Evolutionary conservation across 2,888 invertebrate species (phyloP).

Genomic region (Caenorhabditis sp.): DNA sequence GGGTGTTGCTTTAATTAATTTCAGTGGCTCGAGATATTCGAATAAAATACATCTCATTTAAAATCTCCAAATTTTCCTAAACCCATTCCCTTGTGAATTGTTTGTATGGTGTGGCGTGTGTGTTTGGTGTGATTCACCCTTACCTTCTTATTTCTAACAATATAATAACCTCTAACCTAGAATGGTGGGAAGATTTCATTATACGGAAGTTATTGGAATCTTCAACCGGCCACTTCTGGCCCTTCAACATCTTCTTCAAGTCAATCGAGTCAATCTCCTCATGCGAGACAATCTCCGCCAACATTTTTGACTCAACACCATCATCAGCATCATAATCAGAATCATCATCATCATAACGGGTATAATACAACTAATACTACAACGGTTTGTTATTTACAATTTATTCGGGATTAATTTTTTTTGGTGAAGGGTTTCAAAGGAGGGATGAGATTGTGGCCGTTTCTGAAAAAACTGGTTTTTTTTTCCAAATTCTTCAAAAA

Average conservation of each 20-base stretch:
- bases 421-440: neutral
- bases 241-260: conserved; percentile 23
- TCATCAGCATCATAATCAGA: neutral
- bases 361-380: conserved; percentile 46
- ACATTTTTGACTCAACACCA: conserved; percentile 42
- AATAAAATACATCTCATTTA: too few relatives aligned
- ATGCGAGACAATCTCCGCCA: conserved; percentile 44
- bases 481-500: too few relatives aligned
- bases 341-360: conserved; percentile 34
- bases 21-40: too few relatives aligned
- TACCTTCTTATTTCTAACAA: neutral
- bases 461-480: too few relatives aligned
- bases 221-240: conserved; percentile 38
- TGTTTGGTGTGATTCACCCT: neutral
- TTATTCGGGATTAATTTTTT: neutral
- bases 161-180: conserved; percentile 1
- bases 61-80: too few relatives aligned
- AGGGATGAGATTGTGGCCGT: neutral
- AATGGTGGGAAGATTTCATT: conserved; percentile 64
- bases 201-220: conserved; percentile 70
- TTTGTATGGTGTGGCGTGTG: neutral
- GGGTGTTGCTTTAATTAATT: too few relatives aligned
- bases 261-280: conserved; percentile 40
- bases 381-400: conserved; percentile 28
- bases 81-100: too few relatives aligned